Base-by-base conservation (phyloP, 64 coral and sea anemone species). In the Cladopsammia gracilis region DNA sequence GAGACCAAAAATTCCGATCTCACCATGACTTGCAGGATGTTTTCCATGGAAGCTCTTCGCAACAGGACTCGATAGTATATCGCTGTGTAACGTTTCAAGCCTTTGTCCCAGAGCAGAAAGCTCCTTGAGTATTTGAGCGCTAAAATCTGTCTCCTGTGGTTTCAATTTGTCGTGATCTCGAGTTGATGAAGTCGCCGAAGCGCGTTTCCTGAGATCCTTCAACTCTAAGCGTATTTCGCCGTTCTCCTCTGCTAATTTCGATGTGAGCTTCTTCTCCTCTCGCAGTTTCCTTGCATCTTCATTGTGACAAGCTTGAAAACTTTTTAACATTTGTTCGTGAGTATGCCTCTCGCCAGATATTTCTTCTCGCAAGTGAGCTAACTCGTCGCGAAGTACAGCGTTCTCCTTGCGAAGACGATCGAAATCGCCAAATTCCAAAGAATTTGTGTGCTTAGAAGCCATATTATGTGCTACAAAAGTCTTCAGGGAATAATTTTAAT, bases 321-420 rank as follows among this genome's bases (percentile, higher is more conserved):
- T 88, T 76, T 94, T 81, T n/a, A 94, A 51, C 79, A 94, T 66
- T 46, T 94, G 68, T 58, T 94, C 88, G 22, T 94, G 92, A 54
- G 92, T 94, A 73, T 94, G 86, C 76, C 92, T 89, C 50, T 94
- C 92, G 67, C 74, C 24, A 3, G 92, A 25, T 22, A 94, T 78
- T 85, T 94, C 92, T 10, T 94, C 87, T 26, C 92, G 87, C 19
- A 94, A 64, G 16, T 94, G 88, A 43, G 52, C 81, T 51, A 94
- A 76, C 73, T 94, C 86, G 50, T 89, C 87, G 14, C 92, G 70
- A 62, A 94, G 92, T 16, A 82, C 87, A 22, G 77, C 23, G 49
- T 94, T 94, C 72, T 94, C 92, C 51, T 81, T 94, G 34, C 86
- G 76, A 59, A 94, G 86, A 7, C 77, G 65, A 66, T 94, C 92